These are phyloP conservation scores for Hypotaenidia philippensis DNA, from an alignment of 2,797 vertebrate genomes.

Conservation along the genomic window DNA sequence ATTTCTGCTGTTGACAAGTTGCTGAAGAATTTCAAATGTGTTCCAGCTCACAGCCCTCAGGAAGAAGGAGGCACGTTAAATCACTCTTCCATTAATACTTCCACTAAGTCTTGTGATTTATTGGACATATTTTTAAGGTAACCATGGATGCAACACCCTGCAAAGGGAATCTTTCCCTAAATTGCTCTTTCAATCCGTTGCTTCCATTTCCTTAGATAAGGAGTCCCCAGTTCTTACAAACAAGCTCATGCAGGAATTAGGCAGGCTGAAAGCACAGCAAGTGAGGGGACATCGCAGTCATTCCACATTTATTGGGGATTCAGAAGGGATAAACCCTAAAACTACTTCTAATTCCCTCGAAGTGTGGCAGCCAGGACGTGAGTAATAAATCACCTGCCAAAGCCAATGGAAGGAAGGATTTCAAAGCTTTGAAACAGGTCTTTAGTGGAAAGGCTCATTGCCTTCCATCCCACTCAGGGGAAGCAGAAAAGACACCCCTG, in stretches of 20 bases:
- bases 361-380: fast-evolving
- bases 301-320: neutral
- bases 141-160: neutral
- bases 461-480: neutral
- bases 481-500: neutral
- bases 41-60: neutral
- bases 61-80: neutral
- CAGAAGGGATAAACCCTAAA: neutral
- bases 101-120: neutral
- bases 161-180: neutral
- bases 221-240: neutral
- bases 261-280: neutral
- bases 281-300: neutral
- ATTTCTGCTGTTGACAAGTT: neutral
- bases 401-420: neutral
- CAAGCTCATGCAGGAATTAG: fast-evolving
- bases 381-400: neutral
- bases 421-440: neutral
- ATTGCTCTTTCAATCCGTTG: neutral
- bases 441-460: neutral
- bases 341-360: neutral
- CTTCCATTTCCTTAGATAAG: neutral
- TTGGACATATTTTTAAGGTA: neutral
- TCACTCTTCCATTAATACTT: neutral
- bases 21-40: neutral